Evolutionary conservation across 2,113 vertebrate species (phyloP), one percentile per base, ranked within the genome.

Genomic region (Poecile atricapillus): DNA sequence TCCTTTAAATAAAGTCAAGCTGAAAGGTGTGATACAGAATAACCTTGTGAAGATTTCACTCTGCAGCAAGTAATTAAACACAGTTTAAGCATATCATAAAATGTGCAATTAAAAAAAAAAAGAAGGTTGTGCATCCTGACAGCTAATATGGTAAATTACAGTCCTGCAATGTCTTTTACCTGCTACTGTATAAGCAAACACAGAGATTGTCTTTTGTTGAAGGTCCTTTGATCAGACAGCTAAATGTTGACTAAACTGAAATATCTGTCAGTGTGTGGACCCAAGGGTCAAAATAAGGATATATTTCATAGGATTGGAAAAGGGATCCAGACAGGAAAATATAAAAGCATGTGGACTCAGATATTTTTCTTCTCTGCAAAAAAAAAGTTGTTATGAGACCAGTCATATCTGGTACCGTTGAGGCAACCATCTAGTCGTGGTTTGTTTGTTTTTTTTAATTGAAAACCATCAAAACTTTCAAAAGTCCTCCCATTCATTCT

Each of bases 21-120:
- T 78, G 59, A 52, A 94, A 89, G 71, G 68, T 65, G 31, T 0
- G 2, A 80, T 79, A 25, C 0, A 3, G 59, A 86, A 78, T 91
- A 59, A 88, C n/a, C 89, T 89, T 91, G 70, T 21, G 74, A 91
- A 52, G 78, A 67, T 47, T 64, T 63, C 31, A 37, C 87, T 89
- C 43, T 91, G 31, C 73, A 79, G 82, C 47, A 47, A 90, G 35
- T 90, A 96, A 95, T 95, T 93, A 91, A 92, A 39, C 31, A 49
- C 20, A 49, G 16, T 83, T 94, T 90, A 92, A 95, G 52, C 35
- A 30, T 81, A 43, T 50, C 25, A 88, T 88, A 92, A 93, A 93
- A 74, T 62, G 55, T 11, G 46, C 46, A 89, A 93, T 87, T 71
- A 67, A 62, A 67, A 64, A 63, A 93, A 82, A 50, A 63, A 35